Base-by-base conservation (phyloP, 2,797 vertebrate genomes). In the Aldrovandia affinis region DNA sequence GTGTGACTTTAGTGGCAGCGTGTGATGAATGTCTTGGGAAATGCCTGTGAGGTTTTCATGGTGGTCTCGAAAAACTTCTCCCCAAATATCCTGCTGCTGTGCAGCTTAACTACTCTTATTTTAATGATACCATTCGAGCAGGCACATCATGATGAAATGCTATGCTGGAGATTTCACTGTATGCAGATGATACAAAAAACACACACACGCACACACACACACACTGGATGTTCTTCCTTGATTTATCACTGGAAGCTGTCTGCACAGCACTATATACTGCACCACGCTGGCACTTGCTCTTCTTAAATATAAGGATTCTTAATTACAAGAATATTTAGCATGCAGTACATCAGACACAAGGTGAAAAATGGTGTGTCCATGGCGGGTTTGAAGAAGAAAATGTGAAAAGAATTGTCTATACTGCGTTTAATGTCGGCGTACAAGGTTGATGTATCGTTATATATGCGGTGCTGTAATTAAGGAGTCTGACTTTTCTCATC, bases 381-480 rank as follows among this genome's bases (percentile, higher is more conserved):
- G 92, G 92, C 86, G 87, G 87, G 85, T 81, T 87, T 89, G 75
- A 81, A 87, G 87, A 75, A 20, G 89, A 89, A 91, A 80, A 75
- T 81, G 85, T 85, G 83, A 86, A 88, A 86, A 85, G 88, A 89
- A 92, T 90, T 86, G 80, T 91, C 88, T 87, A 86, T 90, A 88
- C 84, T 89, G 89, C 92, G 92, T 95, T 95, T 95, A 93, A 93
- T 92, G 89, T 87, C 85, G 85, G 88, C 88, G 89, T 89, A 88
- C 84, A 88, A 87, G 85, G 85, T 86, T 93, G 92, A 92, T 92
- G 88, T 91, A 88, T 87, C 89, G 90, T 92, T 92, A 94, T 92
- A 92, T 94, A 93, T 92, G 91, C 91, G 89, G 85, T 87, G 88
- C 25, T 92, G 88, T 93, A 94, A 95, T 95, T 93, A 95, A 94